Evolutionary conservation across 2,113 vertebrate genomes (phyloP).

Genomic region (Oxyruncus cristatus): DNA sequence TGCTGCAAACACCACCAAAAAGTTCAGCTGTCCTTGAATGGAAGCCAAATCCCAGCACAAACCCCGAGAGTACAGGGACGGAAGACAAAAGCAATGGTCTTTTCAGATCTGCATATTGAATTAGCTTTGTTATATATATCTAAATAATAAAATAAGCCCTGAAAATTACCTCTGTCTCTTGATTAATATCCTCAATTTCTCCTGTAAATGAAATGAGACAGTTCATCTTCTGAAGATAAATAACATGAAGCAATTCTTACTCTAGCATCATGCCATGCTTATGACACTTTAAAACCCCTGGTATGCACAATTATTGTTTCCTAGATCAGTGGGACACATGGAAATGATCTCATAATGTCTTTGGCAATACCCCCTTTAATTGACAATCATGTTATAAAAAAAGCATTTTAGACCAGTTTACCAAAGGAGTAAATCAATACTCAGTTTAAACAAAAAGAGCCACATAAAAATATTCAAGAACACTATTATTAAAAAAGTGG

Average conservation of each 20-base stretch:
- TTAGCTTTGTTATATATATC: background rate
- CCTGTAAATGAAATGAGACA: background rate
- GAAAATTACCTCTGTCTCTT: background rate
- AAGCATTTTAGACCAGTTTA: background rate
- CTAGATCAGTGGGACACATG: accelerated
- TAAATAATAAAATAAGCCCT: background rate
- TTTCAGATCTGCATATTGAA: background rate
- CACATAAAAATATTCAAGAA: background rate
- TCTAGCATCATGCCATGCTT: background rate
- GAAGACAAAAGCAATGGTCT: background rate
- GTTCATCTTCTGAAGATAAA: background rate
- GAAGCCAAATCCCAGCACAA: background rate
- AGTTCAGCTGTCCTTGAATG: background rate
- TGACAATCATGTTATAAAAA: background rate
- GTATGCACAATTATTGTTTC: background rate
- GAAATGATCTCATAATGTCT: background rate
- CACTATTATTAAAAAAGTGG: background rate
- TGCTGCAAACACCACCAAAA: background rate
- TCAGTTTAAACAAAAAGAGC: background rate
- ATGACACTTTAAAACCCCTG: background rate
- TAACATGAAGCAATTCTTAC: background rate
- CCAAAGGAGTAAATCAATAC: background rate
- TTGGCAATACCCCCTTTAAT: background rate
- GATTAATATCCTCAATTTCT: background rate
- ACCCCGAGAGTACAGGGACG: background rate